These are phyloP conservation scores for Carassius carassius DNA, from an alignment of 2,113 vertebrate genomes.

Conservation along the genomic window DNA sequence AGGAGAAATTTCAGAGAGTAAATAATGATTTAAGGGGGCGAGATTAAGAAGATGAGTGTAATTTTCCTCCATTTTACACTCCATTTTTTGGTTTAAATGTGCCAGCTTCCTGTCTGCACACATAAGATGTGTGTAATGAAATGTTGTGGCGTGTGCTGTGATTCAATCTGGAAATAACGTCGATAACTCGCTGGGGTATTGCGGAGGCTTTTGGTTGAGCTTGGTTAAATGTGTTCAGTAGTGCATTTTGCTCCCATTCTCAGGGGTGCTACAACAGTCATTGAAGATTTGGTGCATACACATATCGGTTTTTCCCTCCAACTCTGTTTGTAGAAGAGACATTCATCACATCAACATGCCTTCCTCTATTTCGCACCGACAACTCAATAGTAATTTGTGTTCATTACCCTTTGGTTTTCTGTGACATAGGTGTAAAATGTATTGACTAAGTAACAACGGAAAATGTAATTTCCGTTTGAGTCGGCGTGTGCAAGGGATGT, in stretches of 20 bases:
- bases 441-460: constrained; percentile 48
- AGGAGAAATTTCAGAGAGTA: constrained; percentile 4
- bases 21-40: neutral
- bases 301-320: neutral
- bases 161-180: constrained; percentile 31
- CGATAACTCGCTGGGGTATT: constrained; percentile 31
- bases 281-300: constrained; percentile 41
- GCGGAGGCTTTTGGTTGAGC: constrained; percentile 18
- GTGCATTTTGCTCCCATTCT: constrained; percentile 30
- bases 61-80: constrained; percentile 18
- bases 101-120: constrained; percentile 4
- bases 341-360: constrained; percentile 20
- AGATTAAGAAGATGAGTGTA: neutral
- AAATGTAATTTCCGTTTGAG: constrained; percentile 16
- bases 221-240: constrained; percentile 1
- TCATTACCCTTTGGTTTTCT: constrained; percentile 37
- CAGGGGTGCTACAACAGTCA: constrained; percentile 29
- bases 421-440: constrained; percentile 40
- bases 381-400: constrained; percentile 42
- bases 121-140: constrained; percentile 22
- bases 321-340: neutral
- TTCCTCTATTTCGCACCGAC: constrained; percentile 31
- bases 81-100: neutral
- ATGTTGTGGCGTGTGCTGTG: constrained; percentile 36
- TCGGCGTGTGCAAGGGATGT: neutral